These are phyloP conservation scores for Dromius quadrimaculatus DNA, from an alignment of 2,888 invertebrate genomes.

Conservation along the genomic window DNA sequence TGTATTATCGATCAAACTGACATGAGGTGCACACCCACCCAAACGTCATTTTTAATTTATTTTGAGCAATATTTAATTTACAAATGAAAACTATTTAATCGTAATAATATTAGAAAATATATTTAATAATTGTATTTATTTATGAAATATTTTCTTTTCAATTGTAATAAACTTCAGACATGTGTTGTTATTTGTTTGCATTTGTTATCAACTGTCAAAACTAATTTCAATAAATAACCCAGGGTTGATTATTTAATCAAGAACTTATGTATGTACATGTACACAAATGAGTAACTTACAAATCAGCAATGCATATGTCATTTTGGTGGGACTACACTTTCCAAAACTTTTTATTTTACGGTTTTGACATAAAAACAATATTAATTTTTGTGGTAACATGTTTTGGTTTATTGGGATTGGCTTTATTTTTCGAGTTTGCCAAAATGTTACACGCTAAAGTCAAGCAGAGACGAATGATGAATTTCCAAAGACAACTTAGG, in stretches of 20 bases:
- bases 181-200: constrained; percentile 20
- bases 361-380: constrained; percentile 69
- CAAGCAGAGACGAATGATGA: constrained; percentile 63
- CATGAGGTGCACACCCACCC: no score
- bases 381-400: constrained; percentile 73
- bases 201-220: constrained; percentile 50
- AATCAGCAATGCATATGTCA: constrained; percentile 71
- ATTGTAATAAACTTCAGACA: constrained; percentile 6
- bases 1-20: no score
- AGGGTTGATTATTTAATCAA: constrained; percentile 32
- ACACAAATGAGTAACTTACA: constrained; percentile 27
- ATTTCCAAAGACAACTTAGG: constrained; percentile 62
- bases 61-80: no score
- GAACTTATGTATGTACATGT: constrained; percentile 24
- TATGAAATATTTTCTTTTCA: no score
- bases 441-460: constrained; percentile 67
- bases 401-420: constrained; percentile 71
- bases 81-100: no score
- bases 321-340: constrained; percentile 77
- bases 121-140: no score
- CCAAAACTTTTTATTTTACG: constrained; percentile 75
- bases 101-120: no score
- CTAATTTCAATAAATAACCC: constrained; percentile 43
- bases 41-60: no score
- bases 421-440: constrained; percentile 74